Conservation (phyloP, 2,888 invertebrate genomes). For the Iphiclides podalirius region DNA sequence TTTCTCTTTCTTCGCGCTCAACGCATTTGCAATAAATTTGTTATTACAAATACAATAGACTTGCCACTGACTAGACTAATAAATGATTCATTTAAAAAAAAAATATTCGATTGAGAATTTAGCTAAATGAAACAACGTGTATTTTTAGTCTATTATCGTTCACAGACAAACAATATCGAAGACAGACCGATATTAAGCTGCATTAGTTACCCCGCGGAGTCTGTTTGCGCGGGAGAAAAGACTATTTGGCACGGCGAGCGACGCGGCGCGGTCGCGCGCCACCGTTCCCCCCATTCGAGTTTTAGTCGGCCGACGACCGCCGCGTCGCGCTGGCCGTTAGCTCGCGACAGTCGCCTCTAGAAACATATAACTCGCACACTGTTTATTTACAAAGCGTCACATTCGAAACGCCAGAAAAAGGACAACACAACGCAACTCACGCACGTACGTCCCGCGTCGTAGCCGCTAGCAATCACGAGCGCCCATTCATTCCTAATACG, state of each 20-base stretch:
- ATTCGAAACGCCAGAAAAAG: conserved; percentile 49
- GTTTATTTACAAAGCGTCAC: conserved; percentile 61
- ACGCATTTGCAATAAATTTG: too few relatives aligned
- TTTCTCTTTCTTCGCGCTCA: too few relatives aligned
- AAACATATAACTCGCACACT: conserved; percentile 46
- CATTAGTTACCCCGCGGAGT: conserved; percentile 8
- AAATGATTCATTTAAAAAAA: too few relatives aligned
- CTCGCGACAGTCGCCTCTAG: conserved; percentile 38
- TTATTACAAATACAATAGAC: too few relatives aligned
- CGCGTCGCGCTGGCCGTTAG: conserved; percentile 51
- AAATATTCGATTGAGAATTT: too few relatives aligned
- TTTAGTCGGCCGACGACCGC: conserved; percentile 63
- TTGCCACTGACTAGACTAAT: too few relatives aligned
- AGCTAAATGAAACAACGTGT: too few relatives aligned
- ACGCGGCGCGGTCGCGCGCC: conserved; percentile 38
- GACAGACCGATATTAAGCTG: neutral
- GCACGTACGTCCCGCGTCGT: conserved; percentile 43
- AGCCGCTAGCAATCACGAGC: conserved; percentile 3
- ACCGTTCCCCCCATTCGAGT: conserved; percentile 39
- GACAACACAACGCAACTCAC: conserved; percentile 50
- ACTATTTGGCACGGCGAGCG: conserved; percentile 33
- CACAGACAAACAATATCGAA: neutral
- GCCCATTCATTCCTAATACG: conserved; percentile 27
- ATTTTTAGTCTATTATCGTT: too few relatives aligned
- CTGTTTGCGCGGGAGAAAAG: conserved; percentile 35